Base-by-base conservation (phyloP, 2,888 invertebrate species). In the Euphydryas editha region DNA sequence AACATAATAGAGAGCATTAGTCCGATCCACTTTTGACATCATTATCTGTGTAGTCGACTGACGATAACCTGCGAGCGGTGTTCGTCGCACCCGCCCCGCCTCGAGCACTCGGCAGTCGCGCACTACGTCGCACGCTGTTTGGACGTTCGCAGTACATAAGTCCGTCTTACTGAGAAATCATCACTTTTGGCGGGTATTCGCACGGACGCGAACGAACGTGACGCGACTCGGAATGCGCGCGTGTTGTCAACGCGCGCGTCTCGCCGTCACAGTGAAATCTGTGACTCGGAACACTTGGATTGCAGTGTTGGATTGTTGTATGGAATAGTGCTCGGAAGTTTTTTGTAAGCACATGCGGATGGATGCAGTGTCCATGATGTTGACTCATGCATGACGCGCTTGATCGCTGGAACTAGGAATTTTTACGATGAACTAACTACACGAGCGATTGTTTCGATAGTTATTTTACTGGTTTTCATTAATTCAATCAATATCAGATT, bases 11-110 rank as follows among this genome's bases (percentile, higher is more conserved):
- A 85, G 87, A 89, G 84, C 87, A 90, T 91, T 91, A 91, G 92
- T 88, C 84, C 88, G 88, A 91, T 91, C 92, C 91, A 90, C 91
- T 91, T 92, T 90, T 92, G 92, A 91, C 91, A 91, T 92, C 90
- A 92, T 91, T 92, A 92, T 92, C 91, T 91, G 86, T 86, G 84
- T 87, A 88, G 86, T 81, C 86, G 86, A 84, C 82, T 87, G 81
- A 88, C 92, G 92, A 92, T 92, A 92, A 92, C 92, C 90, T 90
- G 91, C 86, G 86, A 86, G 84, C 84, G 80, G 81, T 84, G 84
- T 74, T 70, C 73, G 84, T 81, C 84, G 85, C 87, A 79, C 86
- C 88, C 87, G 87, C 86, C 73, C 68, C 72, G 71, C 70, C 67
- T 59, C 69, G 61, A 65, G 71, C 82, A 30, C 30, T 30, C 30